Evolutionary conservation across 2,113 vertebrate genomes (phyloP).

Genomic region (Thunnus thynnus): DNA sequence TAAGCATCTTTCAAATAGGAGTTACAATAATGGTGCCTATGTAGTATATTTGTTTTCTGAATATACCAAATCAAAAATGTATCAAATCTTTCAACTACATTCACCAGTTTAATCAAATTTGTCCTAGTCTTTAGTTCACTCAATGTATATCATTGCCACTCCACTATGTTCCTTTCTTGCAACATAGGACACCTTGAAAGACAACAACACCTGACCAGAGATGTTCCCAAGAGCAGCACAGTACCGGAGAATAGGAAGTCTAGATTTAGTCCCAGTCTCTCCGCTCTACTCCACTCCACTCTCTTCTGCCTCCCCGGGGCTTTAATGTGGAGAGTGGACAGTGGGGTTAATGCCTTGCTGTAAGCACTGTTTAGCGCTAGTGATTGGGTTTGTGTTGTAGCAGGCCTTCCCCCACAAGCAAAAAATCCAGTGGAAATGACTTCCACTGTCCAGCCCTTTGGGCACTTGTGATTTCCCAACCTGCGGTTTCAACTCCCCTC

Average conservation of each 20-base stretch:
- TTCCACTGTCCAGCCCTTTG: slow-evolving; percentile 75
- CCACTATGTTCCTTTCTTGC: slow-evolving; percentile 7
- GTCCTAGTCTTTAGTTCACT: not conserved
- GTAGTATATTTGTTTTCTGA: not conserved
- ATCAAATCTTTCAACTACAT: not conserved
- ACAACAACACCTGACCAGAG: slow-evolving; percentile 45
- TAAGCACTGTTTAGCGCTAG: slow-evolving; percentile 79
- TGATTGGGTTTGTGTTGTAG: slow-evolving; percentile 79
- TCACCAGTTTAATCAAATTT: too few relatives aligned
- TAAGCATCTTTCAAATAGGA: too few relatives aligned
- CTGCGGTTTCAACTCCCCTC: slow-evolving; percentile 32
- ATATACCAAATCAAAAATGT: not conserved
- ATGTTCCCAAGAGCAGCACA: slow-evolving; percentile 57
- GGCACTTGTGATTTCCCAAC: slow-evolving; percentile 68
- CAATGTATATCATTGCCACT: not conserved
- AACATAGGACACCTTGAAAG: slow-evolving; percentile 75
- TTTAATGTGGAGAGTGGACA: slow-evolving; percentile 75
- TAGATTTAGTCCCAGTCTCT: slow-evolving; percentile 72
- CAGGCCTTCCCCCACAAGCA: slow-evolving; percentile 70
- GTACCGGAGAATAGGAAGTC: slow-evolving; percentile 57
- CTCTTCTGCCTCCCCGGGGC: slow-evolving; percentile 70
- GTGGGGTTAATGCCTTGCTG: slow-evolving; percentile 82
- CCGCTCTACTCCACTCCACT: slow-evolving; percentile 60
- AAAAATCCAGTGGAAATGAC: slow-evolving; percentile 81
- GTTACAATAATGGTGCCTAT: not conserved